These are phyloP conservation scores for Stratiolaelaps scimitus DNA, from an alignment of 1,140 invertebrate genomes.

Conservation along the genomic window DNA sequence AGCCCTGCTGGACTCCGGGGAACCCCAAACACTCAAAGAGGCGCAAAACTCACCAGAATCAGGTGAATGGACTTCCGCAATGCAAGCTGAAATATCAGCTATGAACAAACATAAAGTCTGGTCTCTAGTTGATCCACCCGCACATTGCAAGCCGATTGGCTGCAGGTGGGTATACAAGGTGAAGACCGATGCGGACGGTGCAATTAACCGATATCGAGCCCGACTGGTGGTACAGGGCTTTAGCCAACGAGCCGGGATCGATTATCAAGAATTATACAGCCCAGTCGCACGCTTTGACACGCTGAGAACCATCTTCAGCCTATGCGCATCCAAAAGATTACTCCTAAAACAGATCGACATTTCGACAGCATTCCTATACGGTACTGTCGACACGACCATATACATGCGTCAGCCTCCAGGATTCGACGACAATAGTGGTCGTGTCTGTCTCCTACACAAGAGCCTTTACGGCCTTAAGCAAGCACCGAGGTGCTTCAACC, in stretches of 20 bases:
- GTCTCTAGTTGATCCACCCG: neutral
- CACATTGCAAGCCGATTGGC: neutral
- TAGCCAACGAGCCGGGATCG: constrained; percentile 34
- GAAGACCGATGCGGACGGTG: constrained; percentile 31
- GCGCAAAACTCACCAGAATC: neutral
- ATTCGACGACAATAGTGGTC: neutral
- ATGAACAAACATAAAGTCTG: constrained; percentile 12
- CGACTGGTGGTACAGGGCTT: constrained; percentile 39
- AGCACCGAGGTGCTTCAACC: constrained; percentile 37
- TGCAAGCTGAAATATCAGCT: neutral
- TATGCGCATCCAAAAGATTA: neutral
- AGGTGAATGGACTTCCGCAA: neutral
- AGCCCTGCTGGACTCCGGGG: neutral
- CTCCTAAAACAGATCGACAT: neutral
- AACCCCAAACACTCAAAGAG: neutral
- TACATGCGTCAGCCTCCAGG: constrained; percentile 31
- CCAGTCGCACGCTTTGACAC: constrained; percentile 32
- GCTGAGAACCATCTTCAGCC: neutral
- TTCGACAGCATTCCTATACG: neutral
- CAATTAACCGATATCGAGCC: constrained; percentile 40
- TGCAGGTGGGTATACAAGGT: neutral
- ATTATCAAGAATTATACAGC: constrained; percentile 36
- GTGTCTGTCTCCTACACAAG: constrained; percentile 33
- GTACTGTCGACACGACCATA: constrained; percentile 29
- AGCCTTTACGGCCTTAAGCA: constrained; percentile 39